A percentile compares a stretch with the other conserved stretches of the same genome.
phyloP scores from a whole-genome alignment of 2,797 vertebrate species.

The Sebastes hubbsi region DNA sequence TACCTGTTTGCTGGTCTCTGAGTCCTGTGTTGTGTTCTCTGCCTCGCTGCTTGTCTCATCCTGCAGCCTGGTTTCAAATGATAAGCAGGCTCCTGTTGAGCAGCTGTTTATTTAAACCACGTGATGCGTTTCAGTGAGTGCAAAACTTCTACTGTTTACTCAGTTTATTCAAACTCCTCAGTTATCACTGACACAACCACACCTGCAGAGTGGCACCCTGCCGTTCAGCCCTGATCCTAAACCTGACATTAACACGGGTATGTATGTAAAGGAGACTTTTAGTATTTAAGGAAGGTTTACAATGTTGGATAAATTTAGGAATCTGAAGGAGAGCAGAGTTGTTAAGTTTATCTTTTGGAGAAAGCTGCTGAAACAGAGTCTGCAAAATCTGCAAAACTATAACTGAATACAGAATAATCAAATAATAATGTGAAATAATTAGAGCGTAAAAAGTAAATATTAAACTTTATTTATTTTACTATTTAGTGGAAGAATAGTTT shows the following conservation, averaged over 20 bases:
- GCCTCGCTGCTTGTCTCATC: not conserved
- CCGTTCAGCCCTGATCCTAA: too few relatives aligned
- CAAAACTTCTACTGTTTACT: not conserved
- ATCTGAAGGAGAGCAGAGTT: too few relatives aligned
- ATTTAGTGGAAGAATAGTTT: not conserved
- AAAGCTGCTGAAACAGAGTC: too few relatives aligned
- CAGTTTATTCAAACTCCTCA: rapidly evolving
- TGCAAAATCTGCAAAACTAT: too few relatives aligned
- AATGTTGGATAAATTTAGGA: too few relatives aligned
- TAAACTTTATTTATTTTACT: not conserved
- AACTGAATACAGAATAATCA: too few relatives aligned
- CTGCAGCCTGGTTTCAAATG: constrained; percentile 19
- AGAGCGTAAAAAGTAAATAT: not conserved
- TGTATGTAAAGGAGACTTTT: too few relatives aligned
- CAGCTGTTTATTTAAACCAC: not conserved
- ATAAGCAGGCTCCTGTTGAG: constrained; percentile 19
- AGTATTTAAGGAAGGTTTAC: too few relatives aligned
- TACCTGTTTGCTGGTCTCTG: not conserved
- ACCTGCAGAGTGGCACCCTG: not conserved
- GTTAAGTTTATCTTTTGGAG: too few relatives aligned
- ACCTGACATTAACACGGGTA: too few relatives aligned
- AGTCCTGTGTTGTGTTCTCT: not conserved
- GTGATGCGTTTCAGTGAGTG: not conserved
- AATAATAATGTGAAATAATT: not conserved
- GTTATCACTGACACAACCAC: rapidly evolving